Conservation (phyloP, 2,888 invertebrate species). For the Melipona beecheii region DNA sequence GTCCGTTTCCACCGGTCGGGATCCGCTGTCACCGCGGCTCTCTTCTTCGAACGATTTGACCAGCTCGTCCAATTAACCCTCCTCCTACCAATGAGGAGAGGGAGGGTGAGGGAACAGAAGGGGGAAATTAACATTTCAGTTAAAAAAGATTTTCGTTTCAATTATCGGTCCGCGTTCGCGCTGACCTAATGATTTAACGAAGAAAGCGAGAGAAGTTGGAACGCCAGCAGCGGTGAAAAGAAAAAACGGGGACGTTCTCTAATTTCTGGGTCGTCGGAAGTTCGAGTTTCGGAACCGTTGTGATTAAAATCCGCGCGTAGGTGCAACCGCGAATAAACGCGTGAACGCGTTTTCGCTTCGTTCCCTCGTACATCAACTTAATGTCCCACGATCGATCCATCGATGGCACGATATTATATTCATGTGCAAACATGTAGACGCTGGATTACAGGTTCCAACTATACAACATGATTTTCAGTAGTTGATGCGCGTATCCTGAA, state of each 20-base stretch:
- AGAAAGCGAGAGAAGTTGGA: neutral
- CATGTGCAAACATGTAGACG: neutral
- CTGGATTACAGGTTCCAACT: neutral
- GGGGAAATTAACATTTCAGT: conserved; percentile 16
- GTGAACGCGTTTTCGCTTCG: neutral
- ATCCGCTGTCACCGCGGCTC: neutral
- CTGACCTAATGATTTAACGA: conserved; percentile 40
- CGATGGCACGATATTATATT: neutral
- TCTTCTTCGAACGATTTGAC: neutral
- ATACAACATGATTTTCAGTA: neutral
- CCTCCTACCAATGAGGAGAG: too few relatives aligned
- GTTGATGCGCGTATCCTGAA: neutral
- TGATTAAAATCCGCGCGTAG: neutral
- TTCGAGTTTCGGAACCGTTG: neutral
- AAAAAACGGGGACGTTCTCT: neutral
- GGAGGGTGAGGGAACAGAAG: too few relatives aligned
- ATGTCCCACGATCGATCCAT: neutral
- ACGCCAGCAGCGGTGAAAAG: neutral
- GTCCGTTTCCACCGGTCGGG: neutral
- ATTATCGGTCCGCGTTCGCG: conserved; percentile 13
- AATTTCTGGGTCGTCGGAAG: neutral
- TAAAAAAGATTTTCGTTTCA: conserved; percentile 26
- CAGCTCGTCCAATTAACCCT: conserved; percentile 18
- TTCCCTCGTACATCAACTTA: neutral
- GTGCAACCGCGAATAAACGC: too few relatives aligned